Evolutionary conservation across 1,140 invertebrate species (phyloP).

Genomic region (Dendroctonus ponderosae): DNA sequence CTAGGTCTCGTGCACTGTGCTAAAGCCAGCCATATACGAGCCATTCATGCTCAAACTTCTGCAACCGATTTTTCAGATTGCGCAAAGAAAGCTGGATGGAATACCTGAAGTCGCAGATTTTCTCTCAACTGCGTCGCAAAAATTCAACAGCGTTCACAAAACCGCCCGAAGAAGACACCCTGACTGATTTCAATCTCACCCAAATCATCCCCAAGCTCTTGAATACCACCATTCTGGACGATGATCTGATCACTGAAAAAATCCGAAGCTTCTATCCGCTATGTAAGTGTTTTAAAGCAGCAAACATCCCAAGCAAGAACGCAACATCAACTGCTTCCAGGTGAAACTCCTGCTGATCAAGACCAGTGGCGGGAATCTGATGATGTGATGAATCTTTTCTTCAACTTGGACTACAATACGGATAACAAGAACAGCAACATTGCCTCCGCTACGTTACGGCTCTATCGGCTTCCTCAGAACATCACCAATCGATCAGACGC

Average conservation of each 20-base stretch:
- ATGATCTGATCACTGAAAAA: slow-evolving; percentile 42
- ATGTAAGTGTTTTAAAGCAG: slow-evolving; percentile 38
- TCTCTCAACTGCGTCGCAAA: slow-evolving; percentile 30
- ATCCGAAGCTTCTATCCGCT: slow-evolving; percentile 47
- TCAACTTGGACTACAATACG: slow-evolving; percentile 54
- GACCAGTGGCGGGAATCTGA: slow-evolving; percentile 55
- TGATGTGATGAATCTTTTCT: slow-evolving; percentile 58
- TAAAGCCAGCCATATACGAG: neutral
- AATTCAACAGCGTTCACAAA: slow-evolving; percentile 19
- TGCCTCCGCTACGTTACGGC: slow-evolving; percentile 56
- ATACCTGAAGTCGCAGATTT: slow-evolving; percentile 37
- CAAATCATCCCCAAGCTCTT: slow-evolving; percentile 33
- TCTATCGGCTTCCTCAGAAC: slow-evolving; percentile 56
- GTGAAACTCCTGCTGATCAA: slow-evolving; percentile 55
- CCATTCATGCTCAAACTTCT: neutral
- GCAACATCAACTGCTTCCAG: slow-evolving; percentile 43
- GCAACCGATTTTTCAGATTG: slow-evolving; percentile 17
- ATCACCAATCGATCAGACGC: slow-evolving; percentile 39
- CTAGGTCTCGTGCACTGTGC: slow-evolving; percentile 25
- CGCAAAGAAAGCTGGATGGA: slow-evolving; percentile 38
- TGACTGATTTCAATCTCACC: slow-evolving; percentile 28
- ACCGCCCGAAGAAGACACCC: slow-evolving; percentile 18
- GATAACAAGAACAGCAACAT: slow-evolving; percentile 52
- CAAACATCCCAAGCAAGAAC: neutral
- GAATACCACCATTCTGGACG: slow-evolving; percentile 31